Evolutionary conservation across 2,113 vertebrate species (phyloP), one percentile per base, ranked within the genome.

Genomic region (Chunga burmeisteri): DNA sequence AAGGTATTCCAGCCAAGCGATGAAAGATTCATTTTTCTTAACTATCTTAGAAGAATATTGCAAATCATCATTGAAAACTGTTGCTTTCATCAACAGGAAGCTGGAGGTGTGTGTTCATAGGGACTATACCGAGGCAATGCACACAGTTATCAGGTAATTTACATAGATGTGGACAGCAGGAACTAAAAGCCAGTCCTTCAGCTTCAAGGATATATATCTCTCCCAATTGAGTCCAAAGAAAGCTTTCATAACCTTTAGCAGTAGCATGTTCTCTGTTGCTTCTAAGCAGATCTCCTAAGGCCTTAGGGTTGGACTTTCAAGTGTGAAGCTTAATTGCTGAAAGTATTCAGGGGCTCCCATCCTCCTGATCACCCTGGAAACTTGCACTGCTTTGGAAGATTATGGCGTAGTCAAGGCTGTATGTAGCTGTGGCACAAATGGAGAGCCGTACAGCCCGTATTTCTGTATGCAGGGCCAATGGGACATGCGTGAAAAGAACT

Each of bases 391-490:
- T 68, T 73, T 58, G 62, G 56, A 91, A 17, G 88, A 67, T 23
- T 53, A 40, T 10, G 14, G 61, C 18, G 18, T 58, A 53, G 29
- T 46, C 38, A 59, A 67, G 62, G 44, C 72, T 89, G 6, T 71
- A 36, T 1, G 2, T 50, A 65, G 40, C 59, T 46, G 20, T 42
- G 53, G 63, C 17, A 68, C 29, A 74, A 78, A 32, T 2, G 4
- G 58, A 58, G 9, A 8, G 10, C 56, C 53, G 52, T 44, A 50
- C 27, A 70, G 71, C 44, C 38, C 0, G 0, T 16, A 8, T 25
- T 75, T 32, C n/a, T 50, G 26, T 36, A 19, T 20, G n/a, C 25
- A 44, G 36, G 40, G 36, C 44, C 13, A 38, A 1, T 27, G 34
- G 59, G 40, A 74, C 0, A 10, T 15, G 1, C 22, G 34, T 68